Evolutionary conservation across 23 tunicate genomes (phyloP), one percentile per base, ranked within the genome.

Genomic region (Styela plicata): DNA sequence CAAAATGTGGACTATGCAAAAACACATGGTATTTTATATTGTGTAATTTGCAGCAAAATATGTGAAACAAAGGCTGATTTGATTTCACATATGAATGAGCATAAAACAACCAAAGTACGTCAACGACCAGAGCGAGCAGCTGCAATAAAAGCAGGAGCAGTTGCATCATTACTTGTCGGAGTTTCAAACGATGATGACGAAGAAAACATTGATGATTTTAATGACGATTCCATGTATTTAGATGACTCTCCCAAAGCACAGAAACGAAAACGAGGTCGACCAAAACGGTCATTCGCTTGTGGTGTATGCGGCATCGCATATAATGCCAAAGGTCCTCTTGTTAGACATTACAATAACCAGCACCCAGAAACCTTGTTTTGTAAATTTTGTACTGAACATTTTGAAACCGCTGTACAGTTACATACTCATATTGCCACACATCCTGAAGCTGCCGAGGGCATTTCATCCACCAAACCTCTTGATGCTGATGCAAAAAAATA

Each of bases 291-390:
- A 23, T 76, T 76, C 1, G 31, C 65, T 21, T 76, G 81, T 29
- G 63, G 68, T 21, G 81, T 31, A 13, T 76, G 81, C 2, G 81
- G 81, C 17, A 23, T 27, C 18, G 7, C 27, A 1, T 76, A 33
- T 65, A 76, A 25, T 24, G 24, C 63, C 7, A 76, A 76, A 76
- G 65, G 31, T 7, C 37, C 37, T 29, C 37, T 76, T 26, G 37
- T 76, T 21, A 76, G 53, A 31, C 81, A 76, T 44, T 76, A 76
- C n/a, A 76, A 33, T n/a, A 26, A 10, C 18, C 64, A 18, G 10
- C 81, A 76, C 1, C 81, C 81, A 20, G 81, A 44, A 44, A 36
- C 66, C n/a, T 19, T 52, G 17, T 76, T 76, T n/a, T 76, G 81
- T 29, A 76, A 76, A 29, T 52, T 18, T 53, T 76, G 81, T 53